A percentile compares a stretch with the other conserved stretches of the same genome.
phyloP scores from a whole-genome alignment of 35 echinoderm and acorn worm species.

The Hemicentrotus pulcherrimus region DNA sequence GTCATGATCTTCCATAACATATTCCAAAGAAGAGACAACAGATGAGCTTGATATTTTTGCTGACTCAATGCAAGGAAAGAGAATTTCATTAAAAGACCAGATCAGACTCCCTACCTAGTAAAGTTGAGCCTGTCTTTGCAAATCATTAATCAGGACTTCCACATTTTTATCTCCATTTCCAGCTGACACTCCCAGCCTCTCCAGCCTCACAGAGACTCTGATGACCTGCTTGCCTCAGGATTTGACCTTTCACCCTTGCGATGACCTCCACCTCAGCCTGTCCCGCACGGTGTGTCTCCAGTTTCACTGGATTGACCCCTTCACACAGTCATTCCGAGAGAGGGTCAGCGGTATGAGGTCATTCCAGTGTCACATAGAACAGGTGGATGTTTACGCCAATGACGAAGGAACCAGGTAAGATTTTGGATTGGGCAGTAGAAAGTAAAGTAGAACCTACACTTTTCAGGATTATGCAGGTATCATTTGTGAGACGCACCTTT shows the following conservation, averaged over 20 bases:
- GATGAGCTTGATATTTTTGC: too few species aligned
- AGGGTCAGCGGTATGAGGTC: background rate
- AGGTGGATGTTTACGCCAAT: constrained; percentile 62
- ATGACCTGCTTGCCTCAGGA: constrained; percentile 28
- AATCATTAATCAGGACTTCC: background rate
- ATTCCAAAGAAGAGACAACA: too few species aligned
- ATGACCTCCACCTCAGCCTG: constrained; percentile 69
- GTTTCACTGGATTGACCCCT: constrained; percentile 66
- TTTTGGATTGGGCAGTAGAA: background rate
- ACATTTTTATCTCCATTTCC: background rate
- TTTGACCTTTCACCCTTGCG: constrained; percentile 24
- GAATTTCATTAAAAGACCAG: too few species aligned
- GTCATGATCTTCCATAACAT: too few species aligned
- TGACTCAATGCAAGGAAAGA: too few species aligned
- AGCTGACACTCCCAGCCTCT: constrained; percentile 17
- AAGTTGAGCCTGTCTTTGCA: background rate
- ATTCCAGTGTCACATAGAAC: constrained; percentile 49
- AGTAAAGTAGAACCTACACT: too few species aligned
- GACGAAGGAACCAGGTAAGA: constrained; percentile 62
- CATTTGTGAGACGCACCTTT: too few species aligned
- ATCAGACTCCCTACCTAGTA: background rate
- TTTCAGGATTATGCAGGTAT: too few species aligned
- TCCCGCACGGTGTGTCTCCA: constrained; percentile 66
- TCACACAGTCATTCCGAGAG: constrained; percentile 47
- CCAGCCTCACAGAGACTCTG: background rate